phyloP scores from a whole-genome alignment of 2,113 vertebrate species.

The Mus pahari region DNA sequence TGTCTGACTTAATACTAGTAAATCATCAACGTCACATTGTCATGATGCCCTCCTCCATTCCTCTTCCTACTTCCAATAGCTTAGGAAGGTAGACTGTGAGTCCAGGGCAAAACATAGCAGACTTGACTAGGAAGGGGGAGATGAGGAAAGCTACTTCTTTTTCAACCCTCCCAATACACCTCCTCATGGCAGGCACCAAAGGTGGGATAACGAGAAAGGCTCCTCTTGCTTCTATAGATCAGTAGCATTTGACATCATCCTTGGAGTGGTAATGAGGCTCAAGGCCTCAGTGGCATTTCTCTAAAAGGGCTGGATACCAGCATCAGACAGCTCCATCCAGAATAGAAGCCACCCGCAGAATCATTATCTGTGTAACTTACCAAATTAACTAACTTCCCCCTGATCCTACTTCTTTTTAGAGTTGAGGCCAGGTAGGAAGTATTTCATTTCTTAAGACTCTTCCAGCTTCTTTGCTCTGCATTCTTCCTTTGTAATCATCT shows the following conservation, averaged over 20 bases:
- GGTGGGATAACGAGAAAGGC: background rate
- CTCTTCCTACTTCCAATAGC: background rate
- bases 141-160: too few relatives aligned
- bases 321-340: background rate
- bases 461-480: background rate
- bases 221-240: background rate
- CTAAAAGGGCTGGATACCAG: slow-evolving; percentile 6
- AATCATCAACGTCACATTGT: background rate
- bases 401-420: slow-evolving; percentile 27
- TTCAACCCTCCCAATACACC: too few relatives aligned
- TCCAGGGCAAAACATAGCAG: background rate
- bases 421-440: background rate
- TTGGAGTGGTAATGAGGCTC: background rate
- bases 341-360: slow-evolving; percentile 51
- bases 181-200: background rate
- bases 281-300: slow-evolving; percentile 23
- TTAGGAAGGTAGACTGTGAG: background rate
- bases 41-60: background rate
- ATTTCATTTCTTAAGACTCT: background rate
- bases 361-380: background rate
- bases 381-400: slow-evolving; percentile 43
- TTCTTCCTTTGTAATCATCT: background rate
- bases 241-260: slow-evolving; percentile 1
- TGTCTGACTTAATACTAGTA: background rate
- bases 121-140: background rate